Evolutionary conservation across 2,888 invertebrate species (phyloP).

Genomic region (Chaitophorus viminalis): DNA sequence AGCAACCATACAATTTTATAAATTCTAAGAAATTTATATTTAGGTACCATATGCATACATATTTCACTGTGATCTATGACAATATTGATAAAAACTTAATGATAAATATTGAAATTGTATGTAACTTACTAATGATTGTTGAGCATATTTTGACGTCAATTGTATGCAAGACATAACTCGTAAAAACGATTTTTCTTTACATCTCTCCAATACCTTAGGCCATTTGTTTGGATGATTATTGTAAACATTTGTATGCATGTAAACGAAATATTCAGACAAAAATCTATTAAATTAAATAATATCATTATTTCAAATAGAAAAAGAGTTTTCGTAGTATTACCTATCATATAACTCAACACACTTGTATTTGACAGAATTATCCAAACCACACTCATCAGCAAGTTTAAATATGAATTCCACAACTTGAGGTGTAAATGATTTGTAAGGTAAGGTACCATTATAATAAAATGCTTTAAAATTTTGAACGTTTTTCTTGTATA

Average conservation of each 20-base stretch:
- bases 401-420: slow-evolving; percentile 39
- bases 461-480: neutral
- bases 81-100: too few relatives aligned
- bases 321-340: neutral
- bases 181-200: slow-evolving; percentile 27
- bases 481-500: slow-evolving; percentile 21
- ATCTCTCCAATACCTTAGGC: neutral
- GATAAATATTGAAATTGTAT: too few relatives aligned
- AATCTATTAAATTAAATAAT: slow-evolving; percentile 21
- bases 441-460: slow-evolving; percentile 19
- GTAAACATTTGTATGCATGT: neutral
- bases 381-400: neutral
- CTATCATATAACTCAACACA: slow-evolving; percentile 40
- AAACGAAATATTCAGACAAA: slow-evolving; percentile 40
- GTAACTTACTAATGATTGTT: slow-evolving; percentile 5
- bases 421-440: slow-evolving; percentile 36
- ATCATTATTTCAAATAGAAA: neutral
- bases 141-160: slow-evolving; percentile 20
- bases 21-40: too few relatives aligned
- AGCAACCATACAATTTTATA: too few relatives aligned
- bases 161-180: slow-evolving; percentile 40
- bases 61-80: too few relatives aligned
- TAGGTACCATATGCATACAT: too few relatives aligned
- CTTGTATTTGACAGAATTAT: slow-evolving; percentile 27
- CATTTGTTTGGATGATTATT: neutral